Evolutionary conservation across 2,888 invertebrate genomes (phyloP).

Genomic region (Phasia obesa): DNA sequence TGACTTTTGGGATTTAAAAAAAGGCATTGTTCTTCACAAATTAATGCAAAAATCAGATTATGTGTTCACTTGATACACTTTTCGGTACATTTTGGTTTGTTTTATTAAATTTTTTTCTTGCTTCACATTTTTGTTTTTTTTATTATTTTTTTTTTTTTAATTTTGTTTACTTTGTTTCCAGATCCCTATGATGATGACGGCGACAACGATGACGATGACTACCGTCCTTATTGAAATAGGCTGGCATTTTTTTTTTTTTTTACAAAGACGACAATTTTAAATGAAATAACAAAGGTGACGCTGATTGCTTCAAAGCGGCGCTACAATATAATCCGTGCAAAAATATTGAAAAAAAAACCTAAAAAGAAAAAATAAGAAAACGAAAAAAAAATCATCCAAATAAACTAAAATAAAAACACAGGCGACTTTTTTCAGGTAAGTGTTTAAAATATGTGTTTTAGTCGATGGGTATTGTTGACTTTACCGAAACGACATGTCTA

Average conservation of each 20-base stretch:
- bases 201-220: slow-evolving; percentile 56
- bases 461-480: slow-evolving; percentile 71
- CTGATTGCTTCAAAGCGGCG: slow-evolving; percentile 82
- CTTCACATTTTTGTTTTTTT: slow-evolving; percentile 15
- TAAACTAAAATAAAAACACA: slow-evolving; percentile 53
- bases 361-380: neutral
- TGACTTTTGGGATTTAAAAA: slow-evolving; percentile 69
- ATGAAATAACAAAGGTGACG: slow-evolving; percentile 80
- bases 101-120: slow-evolving; percentile 43
- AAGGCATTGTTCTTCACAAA: slow-evolving; percentile 70
- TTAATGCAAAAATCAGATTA: slow-evolving; percentile 71
- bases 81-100: slow-evolving; percentile 69
- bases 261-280: slow-evolving; percentile 55
- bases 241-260: slow-evolving; percentile 28
- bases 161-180: slow-evolving; percentile 24
- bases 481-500: slow-evolving; percentile 74
- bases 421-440: slow-evolving; percentile 76
- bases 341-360: slow-evolving; percentile 25
- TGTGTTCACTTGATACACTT: slow-evolving; percentile 71
- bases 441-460: slow-evolving; percentile 77
- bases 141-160: neutral
- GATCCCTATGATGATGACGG: slow-evolving; percentile 66
- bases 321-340: slow-evolving; percentile 74
- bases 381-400: slow-evolving; percentile 38
- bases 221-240: slow-evolving; percentile 68